These are phyloP conservation scores for Gymnoscelis rufifasciata DNA, from an alignment of 2,888 invertebrate species.

Conservation along the genomic window DNA sequence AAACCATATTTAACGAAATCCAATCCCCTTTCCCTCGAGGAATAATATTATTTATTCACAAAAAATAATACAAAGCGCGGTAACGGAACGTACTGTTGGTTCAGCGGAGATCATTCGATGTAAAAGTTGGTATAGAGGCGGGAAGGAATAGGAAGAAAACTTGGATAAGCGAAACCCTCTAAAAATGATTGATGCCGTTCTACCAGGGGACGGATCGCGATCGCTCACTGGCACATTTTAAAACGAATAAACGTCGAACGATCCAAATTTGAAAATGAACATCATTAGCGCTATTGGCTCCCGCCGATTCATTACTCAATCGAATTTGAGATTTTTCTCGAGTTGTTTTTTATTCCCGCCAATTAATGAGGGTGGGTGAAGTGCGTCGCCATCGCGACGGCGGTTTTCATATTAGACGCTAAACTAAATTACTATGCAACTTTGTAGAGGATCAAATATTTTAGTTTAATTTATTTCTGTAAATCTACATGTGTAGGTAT, in stretches of 20 bases:
- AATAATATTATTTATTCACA: conserved; percentile 80
- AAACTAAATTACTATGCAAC: too few relatives aligned
- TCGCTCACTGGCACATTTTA: conserved; percentile 63
- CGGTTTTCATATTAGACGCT: too few relatives aligned
- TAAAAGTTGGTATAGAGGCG: conserved; percentile 69
- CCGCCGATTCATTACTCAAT: conserved; percentile 59
- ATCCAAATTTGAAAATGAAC: conserved; percentile 69
- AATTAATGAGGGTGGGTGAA: conserved; percentile 30
- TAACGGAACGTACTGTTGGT: conserved; percentile 72
- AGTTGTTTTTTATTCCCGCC: conserved; percentile 51
- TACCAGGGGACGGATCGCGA: conserved; percentile 55
- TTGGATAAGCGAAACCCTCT: conserved; percentile 79
- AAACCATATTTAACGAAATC: conserved; percentile 80
- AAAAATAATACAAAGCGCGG: conserved; percentile 77
- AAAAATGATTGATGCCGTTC: conserved; percentile 78
- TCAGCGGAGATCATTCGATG: conserved; percentile 76
- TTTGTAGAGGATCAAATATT: too few relatives aligned
- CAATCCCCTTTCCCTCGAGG: conserved; percentile 76
- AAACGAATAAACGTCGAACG: conserved; percentile 76
- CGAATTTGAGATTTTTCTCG: conserved; percentile 40
- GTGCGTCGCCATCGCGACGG: neutral
- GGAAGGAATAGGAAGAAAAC: conserved; percentile 75
- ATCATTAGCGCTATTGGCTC: conserved; percentile 71
- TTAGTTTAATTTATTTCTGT: too few relatives aligned
- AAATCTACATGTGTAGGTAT: too few relatives aligned